These are phyloP conservation scores for Saguinus midas DNA, from an alignment of 2,113 vertebrate genomes.

Conservation along the genomic window DNA sequence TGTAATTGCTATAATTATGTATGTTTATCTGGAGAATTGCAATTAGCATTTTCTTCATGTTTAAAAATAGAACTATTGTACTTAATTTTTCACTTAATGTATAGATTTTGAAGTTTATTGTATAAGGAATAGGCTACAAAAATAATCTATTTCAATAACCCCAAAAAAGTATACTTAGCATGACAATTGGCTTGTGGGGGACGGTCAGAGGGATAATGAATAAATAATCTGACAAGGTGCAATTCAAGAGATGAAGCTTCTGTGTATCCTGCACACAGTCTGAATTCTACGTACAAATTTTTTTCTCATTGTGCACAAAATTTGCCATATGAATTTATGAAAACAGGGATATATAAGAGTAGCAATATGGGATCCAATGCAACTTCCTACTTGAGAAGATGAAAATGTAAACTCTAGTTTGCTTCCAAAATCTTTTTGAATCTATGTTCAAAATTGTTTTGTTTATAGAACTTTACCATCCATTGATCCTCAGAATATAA, in stretches of 20 bases:
- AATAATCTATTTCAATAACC: constrained; percentile 15
- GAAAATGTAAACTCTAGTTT: constrained; percentile 26
- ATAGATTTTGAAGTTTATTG: constrained; percentile 52
- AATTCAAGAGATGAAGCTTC: neutral
- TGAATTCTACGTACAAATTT: neutral
- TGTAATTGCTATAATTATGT: constrained; percentile 79
- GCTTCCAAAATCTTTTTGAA: constrained; percentile 32
- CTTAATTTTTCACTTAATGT: constrained; percentile 71
- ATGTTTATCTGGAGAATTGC: constrained; percentile 78
- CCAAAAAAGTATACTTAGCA: neutral
- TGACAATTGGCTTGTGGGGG: neutral
- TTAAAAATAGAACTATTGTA: constrained; percentile 76
- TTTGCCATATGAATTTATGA: constrained; percentile 19
- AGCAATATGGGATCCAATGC: neutral
- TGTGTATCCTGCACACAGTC: neutral
- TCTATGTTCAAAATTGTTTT: constrained; percentile 45
- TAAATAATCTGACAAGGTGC: neutral
- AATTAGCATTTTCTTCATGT: constrained; percentile 65
- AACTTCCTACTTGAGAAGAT: constrained; percentile 26
- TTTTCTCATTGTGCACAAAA: constrained; percentile 19
- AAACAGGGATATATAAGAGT: neutral
- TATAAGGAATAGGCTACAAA: constrained; percentile 30
- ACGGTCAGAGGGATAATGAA: neutral
- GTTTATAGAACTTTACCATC: constrained; percentile 9
- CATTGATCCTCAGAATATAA: neutral